Evolutionary conservation across 2,888 invertebrate genomes (phyloP).

Genomic region (Synergus itoensis): DNA sequence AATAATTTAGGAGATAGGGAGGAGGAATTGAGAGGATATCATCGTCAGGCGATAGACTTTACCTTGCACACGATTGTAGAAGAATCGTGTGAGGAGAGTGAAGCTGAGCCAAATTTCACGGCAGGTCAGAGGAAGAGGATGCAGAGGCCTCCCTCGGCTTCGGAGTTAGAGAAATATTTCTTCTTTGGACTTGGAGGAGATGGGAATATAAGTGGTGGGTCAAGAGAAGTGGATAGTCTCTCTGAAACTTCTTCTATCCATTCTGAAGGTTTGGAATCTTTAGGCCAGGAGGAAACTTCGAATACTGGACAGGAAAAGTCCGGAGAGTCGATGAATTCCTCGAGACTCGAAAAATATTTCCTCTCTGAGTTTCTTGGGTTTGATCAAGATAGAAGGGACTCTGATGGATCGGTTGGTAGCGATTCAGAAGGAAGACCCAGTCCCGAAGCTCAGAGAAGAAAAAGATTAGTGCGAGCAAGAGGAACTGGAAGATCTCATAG

Average conservation of each 20-base stretch:
- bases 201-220: slow-evolving; percentile 80
- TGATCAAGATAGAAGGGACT: slow-evolving; percentile 86
- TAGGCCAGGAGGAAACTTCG: slow-evolving; percentile 80
- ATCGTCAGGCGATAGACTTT: slow-evolving; percentile 90
- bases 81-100: slow-evolving; percentile 96
- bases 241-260: slow-evolving; percentile 93
- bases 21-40: slow-evolving; percentile 90
- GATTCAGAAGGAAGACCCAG: slow-evolving; percentile 94
- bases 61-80: slow-evolving; percentile 95
- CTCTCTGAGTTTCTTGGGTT: slow-evolving; percentile 92
- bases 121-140: slow-evolving; percentile 79
- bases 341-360: slow-evolving; percentile 92
- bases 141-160: slow-evolving; percentile 86
- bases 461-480: slow-evolving; percentile 88
- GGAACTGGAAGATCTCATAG: slow-evolving; percentile 91
- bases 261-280: slow-evolving; percentile 89
- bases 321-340: slow-evolving; percentile 84
- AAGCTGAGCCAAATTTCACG: slow-evolving; percentile 83
- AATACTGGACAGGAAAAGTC: slow-evolving; percentile 78
- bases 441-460: slow-evolving; percentile 89
- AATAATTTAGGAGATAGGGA: slow-evolving; percentile 82
- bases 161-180: slow-evolving; percentile 94
- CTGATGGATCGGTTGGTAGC: slow-evolving; percentile 93
- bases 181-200: slow-evolving; percentile 92
- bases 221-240: slow-evolving; percentile 79